A percentile compares a stretch with the other conserved stretches of the same genome.
phyloP scores from a whole-genome alignment of 2,113 vertebrate species.

The Rousettus leschenaultii region DNA sequence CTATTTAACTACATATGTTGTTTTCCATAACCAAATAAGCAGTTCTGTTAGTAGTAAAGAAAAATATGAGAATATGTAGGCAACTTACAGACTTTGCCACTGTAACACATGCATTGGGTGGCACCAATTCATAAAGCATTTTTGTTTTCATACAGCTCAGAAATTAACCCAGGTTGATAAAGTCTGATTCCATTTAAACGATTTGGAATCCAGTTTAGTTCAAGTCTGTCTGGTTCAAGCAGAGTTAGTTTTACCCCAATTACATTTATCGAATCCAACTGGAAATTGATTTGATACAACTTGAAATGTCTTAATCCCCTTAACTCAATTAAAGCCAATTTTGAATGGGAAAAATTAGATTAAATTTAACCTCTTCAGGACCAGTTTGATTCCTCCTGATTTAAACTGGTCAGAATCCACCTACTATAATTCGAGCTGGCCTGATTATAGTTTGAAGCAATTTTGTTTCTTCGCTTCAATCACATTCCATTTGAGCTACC shows the following conservation, averaged over 20 bases:
- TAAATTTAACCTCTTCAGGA: not conserved
- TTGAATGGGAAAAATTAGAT: not conserved
- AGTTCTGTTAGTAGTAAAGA: not conserved
- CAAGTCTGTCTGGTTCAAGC: not conserved
- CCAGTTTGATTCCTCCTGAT: not conserved
- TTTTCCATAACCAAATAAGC: not conserved
- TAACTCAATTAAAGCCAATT: not conserved
- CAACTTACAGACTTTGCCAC: not conserved
- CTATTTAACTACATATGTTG: not conserved
- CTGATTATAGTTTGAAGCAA: not conserved
- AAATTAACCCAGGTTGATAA: not conserved
- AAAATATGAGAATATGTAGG: not conserved
- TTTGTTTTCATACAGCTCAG: not conserved
- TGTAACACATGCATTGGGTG: too few relatives aligned
- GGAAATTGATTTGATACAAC: not conserved
- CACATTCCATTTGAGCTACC: not conserved
- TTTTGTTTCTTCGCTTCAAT: not conserved
- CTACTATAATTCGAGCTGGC: not conserved
- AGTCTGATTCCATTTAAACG: not conserved
- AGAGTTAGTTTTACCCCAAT: not conserved
- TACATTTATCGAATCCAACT: not conserved
- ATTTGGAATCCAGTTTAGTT: not conserved
- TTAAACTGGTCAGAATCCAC: not conserved
- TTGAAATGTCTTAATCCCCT: not conserved
- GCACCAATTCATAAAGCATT: not conserved